Base-by-base conservation (phyloP, 1,140 invertebrate species). In the Neodiprion fabricii region DNA sequence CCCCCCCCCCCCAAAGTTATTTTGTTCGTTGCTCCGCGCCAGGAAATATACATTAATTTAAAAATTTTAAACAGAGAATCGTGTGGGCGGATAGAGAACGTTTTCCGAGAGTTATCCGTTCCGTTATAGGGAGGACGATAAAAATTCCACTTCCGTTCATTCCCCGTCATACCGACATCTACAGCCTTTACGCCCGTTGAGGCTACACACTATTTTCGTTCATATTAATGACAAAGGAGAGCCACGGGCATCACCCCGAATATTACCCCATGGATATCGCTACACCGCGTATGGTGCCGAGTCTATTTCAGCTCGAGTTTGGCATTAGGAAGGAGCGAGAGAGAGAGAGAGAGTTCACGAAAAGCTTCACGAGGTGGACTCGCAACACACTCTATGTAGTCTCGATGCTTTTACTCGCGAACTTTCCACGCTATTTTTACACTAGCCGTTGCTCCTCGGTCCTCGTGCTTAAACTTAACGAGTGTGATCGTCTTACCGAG, bases 261-360 rank as follows among this genome's bases (percentile, higher is more conserved):
- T 17, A 65, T 17, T 4, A 14, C 12, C 12, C 61, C 12, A 65
- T 17, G 17, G 1, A 65, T 17, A 65, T 23, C 21, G 11, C 67
- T 9, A 40, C 28, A 40, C 5, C 28, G 2, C 28, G 28, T 40
- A 40, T 40, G 28, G 28, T 40, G 28, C 0, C 72, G 71, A 73
- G 73, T 71, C 68, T 76, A 69, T 77, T 75, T 49, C 67, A 72
- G 73, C 78, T 80, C 76, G 76, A 80, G 79, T 80, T 80, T 80
- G 76, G 78, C 79, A 73, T 68, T 72, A 23, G 72, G 67, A 67
- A 47, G 67, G 72, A 70, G 68, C 49, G 23, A 48, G 71, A 17
- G 72, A 67, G 61, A 17, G 61, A 17, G 17, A 70, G 69, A 73
- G 72, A 70, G 71, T 74, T 47, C 21, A 67, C 61, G 78, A 74